These are phyloP conservation scores for Zele albiditarsus DNA, from an alignment of 2,888 invertebrate genomes.

Conservation along the genomic window DNA sequence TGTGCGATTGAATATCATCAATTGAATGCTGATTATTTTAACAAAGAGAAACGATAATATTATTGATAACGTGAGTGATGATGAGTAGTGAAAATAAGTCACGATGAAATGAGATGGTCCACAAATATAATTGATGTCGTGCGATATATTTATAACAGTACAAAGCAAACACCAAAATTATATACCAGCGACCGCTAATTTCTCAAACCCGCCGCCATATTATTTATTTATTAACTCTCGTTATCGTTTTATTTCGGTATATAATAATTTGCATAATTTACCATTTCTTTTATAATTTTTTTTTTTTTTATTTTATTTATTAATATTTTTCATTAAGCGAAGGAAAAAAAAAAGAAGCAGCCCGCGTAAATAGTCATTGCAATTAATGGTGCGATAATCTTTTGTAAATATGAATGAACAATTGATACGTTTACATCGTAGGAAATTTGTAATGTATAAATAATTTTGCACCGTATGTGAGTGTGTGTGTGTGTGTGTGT, in stretches of 20 bases:
- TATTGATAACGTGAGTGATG: constrained; percentile 32
- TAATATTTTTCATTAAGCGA: neutral
- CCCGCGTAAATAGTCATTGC: constrained; percentile 2
- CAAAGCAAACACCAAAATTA: constrained; percentile 55
- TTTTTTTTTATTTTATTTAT: constrained; percentile 23
- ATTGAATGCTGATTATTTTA: neutral
- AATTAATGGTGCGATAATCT: constrained; percentile 5
- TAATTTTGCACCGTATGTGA: constrained; percentile 19
- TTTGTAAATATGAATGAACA: constrained; percentile 1
- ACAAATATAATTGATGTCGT: constrained; percentile 6
- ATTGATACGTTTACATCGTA: neutral
- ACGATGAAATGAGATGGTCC: constrained; percentile 12
- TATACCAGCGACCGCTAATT: constrained; percentile 49
- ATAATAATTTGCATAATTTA: neutral
- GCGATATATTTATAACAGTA: constrained; percentile 52
- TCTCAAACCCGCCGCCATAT: constrained; percentile 55
- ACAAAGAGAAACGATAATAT: constrained; percentile 3
- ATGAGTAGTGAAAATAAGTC: constrained; percentile 14
- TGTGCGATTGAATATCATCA: constrained; percentile 2
- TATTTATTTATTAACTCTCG: constrained; percentile 44
- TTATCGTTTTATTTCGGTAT: constrained; percentile 4
- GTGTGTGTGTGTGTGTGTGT: constrained; percentile 37
- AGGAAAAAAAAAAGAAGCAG: neutral
- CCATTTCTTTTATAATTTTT: neutral
- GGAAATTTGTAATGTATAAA: neutral